These are phyloP conservation scores for Nibea albiflora DNA, from an alignment of 2,113 vertebrate species.

Conservation along the genomic window DNA sequence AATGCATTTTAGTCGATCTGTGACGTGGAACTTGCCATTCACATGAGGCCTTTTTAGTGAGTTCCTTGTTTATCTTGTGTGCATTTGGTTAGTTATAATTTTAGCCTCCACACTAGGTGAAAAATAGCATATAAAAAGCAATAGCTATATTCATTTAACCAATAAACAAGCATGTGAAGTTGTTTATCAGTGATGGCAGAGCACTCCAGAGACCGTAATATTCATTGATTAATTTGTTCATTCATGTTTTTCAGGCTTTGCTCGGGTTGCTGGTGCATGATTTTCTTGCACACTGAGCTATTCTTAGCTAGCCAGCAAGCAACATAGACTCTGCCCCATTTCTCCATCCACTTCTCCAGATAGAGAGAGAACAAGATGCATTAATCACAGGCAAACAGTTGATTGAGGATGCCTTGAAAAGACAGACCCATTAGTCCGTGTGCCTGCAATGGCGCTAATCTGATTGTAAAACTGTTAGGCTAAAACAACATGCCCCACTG, in stretches of 20 bases:
- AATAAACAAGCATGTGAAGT: not conserved
- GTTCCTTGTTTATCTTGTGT: not conserved
- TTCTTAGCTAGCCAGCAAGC: conserved; percentile 74
- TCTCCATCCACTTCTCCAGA: conserved; percentile 64
- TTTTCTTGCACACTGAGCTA: conserved; percentile 77
- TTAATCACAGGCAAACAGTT: conserved; percentile 83
- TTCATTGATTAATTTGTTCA: conserved; percentile 41
- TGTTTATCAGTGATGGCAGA: conserved; percentile 42
- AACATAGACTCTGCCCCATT: conserved; percentile 76
- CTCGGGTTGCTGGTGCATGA: conserved; percentile 69
- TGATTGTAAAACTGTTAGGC: conserved; percentile 80
- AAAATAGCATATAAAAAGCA: not conserved
- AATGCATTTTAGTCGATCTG: conserved; percentile 8
- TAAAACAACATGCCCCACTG: conserved; percentile 71
- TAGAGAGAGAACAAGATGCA: conserved; percentile 78
- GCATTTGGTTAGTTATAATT: not conserved
- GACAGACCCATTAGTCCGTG: conserved; percentile 76
- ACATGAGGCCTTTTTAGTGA: not conserved
- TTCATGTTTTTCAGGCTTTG: conserved; percentile 65
- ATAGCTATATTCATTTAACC: conserved; percentile 2
- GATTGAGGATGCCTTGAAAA: conserved; percentile 82
- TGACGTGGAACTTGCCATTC: not conserved
- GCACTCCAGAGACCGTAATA: conserved; percentile 32
- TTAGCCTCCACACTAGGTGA: not conserved
- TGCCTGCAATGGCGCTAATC: conserved; percentile 76